phyloP scores from a whole-genome alignment of 2,113 vertebrate genomes.

The Chlorodrepanis virens region DNA sequence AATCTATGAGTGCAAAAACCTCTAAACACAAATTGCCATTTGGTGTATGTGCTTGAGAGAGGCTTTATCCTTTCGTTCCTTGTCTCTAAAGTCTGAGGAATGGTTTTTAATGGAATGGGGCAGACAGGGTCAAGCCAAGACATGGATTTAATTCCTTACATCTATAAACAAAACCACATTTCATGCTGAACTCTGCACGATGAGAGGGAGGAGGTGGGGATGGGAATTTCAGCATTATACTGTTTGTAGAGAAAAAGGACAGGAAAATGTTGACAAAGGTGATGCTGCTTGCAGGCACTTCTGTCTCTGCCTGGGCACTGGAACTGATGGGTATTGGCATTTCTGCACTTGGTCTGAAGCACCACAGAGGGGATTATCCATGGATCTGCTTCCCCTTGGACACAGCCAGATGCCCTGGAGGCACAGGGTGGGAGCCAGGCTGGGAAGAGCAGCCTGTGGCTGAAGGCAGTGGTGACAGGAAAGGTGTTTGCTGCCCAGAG shows the following conservation, averaged over 20 bases:
- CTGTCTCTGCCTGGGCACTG: neutral
- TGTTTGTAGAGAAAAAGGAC: neutral
- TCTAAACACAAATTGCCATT: neutral
- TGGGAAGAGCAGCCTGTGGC: neutral
- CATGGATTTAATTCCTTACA: slow-evolving; percentile 20
- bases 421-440: neutral
- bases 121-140: neutral
- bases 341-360: neutral
- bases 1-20: neutral
- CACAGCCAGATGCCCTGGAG: neutral
- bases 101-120: neutral
- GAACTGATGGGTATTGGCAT: neutral
- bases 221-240: neutral
- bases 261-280: neutral
- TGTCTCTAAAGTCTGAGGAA: neutral
- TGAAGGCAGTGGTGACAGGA: neutral
- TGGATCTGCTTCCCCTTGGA: neutral
- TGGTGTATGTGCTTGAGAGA: neutral
- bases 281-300: neutral
- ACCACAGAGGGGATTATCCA: neutral
- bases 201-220: neutral
- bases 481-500: neutral
- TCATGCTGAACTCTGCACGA: neutral
- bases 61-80: neutral
- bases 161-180: neutral